phyloP scores from a whole-genome alignment of 2,888 invertebrate genomes.

The Neoascia interrupta region DNA sequence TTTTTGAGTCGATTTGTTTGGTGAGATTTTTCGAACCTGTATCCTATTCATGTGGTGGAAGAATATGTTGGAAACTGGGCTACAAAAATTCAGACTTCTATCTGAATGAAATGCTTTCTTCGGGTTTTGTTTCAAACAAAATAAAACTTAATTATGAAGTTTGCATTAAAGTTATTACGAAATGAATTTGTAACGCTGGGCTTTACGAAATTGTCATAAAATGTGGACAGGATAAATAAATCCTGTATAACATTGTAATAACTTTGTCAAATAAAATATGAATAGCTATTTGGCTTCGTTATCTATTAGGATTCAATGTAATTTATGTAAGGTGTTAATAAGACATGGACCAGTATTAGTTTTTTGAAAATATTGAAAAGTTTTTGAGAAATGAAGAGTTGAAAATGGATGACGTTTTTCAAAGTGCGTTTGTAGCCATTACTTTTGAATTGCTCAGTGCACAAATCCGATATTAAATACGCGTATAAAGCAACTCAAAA shows the following conservation, averaged over 20 bases:
- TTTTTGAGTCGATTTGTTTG: slow-evolving; percentile 10
- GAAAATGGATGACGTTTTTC: no score
- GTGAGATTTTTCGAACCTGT: slow-evolving; percentile 16
- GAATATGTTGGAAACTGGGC: neutral
- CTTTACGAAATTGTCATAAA: neutral
- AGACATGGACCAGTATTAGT: neutral
- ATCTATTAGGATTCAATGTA: no score
- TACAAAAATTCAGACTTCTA: no score
- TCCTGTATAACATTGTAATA: neutral
- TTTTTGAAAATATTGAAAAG: neutral
- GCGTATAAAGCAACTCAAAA: no score
- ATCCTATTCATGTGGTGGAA: neutral
- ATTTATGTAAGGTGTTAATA: no score
- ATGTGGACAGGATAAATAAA: neutral
- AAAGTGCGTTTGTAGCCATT: neutral
- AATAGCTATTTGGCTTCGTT: no score
- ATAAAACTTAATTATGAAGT: neutral
- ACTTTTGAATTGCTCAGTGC: neutral
- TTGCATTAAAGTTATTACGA: slow-evolving; percentile 17
- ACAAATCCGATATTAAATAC: no score
- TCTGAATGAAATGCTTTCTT: no score
- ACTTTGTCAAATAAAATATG: no score
- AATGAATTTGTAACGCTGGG: neutral
- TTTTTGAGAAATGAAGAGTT: no score
- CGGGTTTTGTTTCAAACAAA: neutral